A percentile compares a stretch with the other conserved stretches of the same genome.
phyloP scores from a whole-genome alignment of 2,113 vertebrate genomes.

The Hassar affinis region DNA sequence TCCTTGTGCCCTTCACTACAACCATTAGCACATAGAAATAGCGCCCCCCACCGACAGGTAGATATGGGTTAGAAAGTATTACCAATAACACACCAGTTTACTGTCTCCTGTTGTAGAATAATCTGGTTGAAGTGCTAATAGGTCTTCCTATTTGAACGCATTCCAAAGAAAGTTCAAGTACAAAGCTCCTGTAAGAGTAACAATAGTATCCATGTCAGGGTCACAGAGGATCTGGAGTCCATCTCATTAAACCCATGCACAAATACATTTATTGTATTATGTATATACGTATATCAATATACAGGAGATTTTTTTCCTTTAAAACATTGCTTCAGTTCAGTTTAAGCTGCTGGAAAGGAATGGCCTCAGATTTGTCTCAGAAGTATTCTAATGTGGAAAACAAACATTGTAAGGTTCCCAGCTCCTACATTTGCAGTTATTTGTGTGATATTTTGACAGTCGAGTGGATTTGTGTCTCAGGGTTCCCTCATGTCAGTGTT shows the following conservation, averaged over 20 bases:
- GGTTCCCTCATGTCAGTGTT: too few species aligned
- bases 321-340: too few species aligned
- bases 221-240: neutral
- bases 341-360: too few species aligned
- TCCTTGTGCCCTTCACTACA: neutral
- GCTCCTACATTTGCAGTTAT: too few species aligned
- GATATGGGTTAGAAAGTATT: neutral
- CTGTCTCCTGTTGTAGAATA: neutral
- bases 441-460: too few species aligned
- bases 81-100: neutral
- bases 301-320: too few species aligned
- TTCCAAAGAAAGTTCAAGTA: neutral
- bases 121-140: neutral
- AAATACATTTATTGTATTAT: neutral
- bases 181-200: neutral
- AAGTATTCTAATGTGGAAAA: too few species aligned
- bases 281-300: too few species aligned
- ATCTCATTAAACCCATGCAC: neutral
- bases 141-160: neutral
- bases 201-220: neutral
- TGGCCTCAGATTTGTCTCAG: too few species aligned
- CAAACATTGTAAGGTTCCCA: too few species aligned
- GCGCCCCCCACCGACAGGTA: slow-evolving; percentile 40
- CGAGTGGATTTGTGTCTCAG: too few species aligned
- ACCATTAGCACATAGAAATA: slow-evolving; percentile 1